Conservation (phyloP, 2,113 vertebrate genomes). For the Vireo altiloquus region DNA sequence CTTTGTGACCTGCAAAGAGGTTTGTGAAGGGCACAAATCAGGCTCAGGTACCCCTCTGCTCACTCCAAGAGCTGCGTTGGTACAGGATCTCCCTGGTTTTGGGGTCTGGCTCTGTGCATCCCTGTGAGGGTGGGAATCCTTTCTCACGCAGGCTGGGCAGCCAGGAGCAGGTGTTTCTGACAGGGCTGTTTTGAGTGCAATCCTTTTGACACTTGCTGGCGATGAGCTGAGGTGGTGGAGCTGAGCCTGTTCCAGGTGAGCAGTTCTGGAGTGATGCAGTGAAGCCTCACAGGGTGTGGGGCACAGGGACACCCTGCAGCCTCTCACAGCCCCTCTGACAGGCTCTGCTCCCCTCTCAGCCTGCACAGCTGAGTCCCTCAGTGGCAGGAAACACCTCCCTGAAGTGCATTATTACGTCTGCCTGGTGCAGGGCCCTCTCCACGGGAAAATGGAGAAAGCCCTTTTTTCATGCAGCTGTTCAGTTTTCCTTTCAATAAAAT, state of each 20-base stretch:
- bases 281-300: neutral
- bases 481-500: neutral
- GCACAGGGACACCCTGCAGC: accelerated
- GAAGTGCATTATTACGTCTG: accelerated
- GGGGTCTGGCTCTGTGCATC: neutral
- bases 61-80: neutral
- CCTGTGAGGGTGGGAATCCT: neutral
- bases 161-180: neutral
- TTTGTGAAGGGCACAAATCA: neutral
- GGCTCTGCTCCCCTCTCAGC: neutral
- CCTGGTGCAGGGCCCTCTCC: neutral
- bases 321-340: too few relatives aligned
- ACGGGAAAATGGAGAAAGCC: neutral
- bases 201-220: neutral
- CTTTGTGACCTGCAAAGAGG: neutral
- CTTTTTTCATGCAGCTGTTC: neutral
- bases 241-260: slow-evolving; percentile 4
- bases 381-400: neutral
- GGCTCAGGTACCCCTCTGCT: neutral
- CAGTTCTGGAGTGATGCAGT: neutral
- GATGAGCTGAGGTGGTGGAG: neutral
- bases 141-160: neutral
- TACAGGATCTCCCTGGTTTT: neutral
- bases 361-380: neutral
- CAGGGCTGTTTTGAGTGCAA: neutral